Percentiles rank a stretch among this genome's conserved stretches.
These are phyloP conservation scores for Autographa gamma DNA, from an alignment of 2,888 invertebrate species.

Conservation along the genomic window DNA sequence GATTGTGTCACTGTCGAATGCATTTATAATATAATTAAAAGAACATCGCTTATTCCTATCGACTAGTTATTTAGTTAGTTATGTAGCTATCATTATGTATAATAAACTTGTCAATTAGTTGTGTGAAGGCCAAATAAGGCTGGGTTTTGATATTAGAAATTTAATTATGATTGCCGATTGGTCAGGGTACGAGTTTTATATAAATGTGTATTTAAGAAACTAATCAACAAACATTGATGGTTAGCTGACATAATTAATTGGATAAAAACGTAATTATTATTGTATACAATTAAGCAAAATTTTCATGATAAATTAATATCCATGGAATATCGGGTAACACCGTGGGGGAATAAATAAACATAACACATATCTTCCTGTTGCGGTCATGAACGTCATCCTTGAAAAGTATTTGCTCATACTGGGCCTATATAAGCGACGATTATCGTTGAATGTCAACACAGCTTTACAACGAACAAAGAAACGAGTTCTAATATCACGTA, in stretches of 20 bases:
- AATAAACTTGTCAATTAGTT: neutral
- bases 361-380: neutral
- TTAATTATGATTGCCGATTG: neutral
- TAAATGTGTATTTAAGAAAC: neutral
- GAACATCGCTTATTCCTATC: too few species aligned
- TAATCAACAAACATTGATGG: neutral
- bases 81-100: too few species aligned
- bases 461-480: slow-evolving; percentile 18
- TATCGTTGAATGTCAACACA: neutral
- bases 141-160: neutral
- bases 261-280: neutral
- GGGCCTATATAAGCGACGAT: slow-evolving; percentile 13
- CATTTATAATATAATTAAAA: too few species aligned
- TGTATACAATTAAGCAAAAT: neutral
- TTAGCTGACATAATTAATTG: neutral
- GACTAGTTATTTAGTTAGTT: too few species aligned
- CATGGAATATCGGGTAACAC: neutral
- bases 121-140: neutral
- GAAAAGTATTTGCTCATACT: slow-evolving; percentile 21
- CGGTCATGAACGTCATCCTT: neutral
- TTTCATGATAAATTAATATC: neutral
- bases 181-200: neutral
- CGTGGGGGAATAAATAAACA: neutral
- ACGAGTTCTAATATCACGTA: slow-evolving; percentile 8
- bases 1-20: too few species aligned